Base-by-base conservation (phyloP, 2,888 invertebrate species). In the Myopa testacea region DNA sequence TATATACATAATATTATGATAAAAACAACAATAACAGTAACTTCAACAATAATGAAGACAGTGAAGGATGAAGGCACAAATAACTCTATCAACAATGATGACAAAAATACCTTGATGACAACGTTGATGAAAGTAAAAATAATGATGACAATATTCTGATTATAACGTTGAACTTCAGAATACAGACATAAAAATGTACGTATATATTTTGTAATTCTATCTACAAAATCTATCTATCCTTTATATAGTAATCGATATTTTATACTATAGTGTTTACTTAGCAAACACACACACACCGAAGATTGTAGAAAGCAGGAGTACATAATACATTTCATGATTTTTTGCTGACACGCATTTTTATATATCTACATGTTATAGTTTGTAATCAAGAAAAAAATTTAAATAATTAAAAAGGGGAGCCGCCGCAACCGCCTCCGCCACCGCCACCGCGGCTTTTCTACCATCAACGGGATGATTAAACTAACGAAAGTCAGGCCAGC, bases 161-260 rank as follows among this genome's bases (percentile, higher is more conserved):
- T 26, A 26, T 26, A 26, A 26, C 26, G 26, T 1, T 26, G 26
- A 26, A 26, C 26, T 26, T 26, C 26, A 26, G 26, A 26, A 26
- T 26, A 1, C 1, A 26, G 26, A 26, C 26, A 26, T 2, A 26
- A 26, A 26, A 26, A 26, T 26, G 26, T 26, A 26, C 26, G 26
- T 26, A 26, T 26, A 26, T 26, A 26, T 26, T 26, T 26, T 26
- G 26, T 26, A 26, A 2, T 26, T 26, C 26, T 26, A 26, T 26
- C 26, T 26, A 26, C 26, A 26, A 26, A 26, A 1, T 26, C 26
- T 26, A 1, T 8, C 45, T 8, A 45, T 6, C 45, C 45, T 45
- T 10, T 8, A 45, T 45, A 45, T 3, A 55, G 58, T 50, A 70
- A 70, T 70, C 70, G 50, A 70, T 70, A 70, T 55, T 70, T 37